Conservation (phyloP, 2,797 vertebrate genomes). For the Macroramphosus scolopax region DNA sequence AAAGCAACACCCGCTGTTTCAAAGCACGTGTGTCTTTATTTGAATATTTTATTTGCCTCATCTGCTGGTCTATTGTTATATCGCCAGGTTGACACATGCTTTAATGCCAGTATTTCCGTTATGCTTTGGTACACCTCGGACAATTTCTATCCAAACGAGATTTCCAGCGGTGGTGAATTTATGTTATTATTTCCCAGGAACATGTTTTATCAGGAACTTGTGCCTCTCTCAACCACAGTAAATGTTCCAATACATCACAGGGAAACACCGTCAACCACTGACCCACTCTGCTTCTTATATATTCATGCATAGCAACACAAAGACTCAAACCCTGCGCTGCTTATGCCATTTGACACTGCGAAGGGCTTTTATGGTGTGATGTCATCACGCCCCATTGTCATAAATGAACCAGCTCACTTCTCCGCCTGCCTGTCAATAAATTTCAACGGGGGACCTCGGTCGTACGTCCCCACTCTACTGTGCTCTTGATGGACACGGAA, state of each 20-base stretch:
- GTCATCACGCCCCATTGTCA: slow-evolving; percentile 78
- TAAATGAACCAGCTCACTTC: slow-evolving; percentile 74
- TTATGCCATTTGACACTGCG: slow-evolving; percentile 63
- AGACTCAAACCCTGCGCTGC: slow-evolving; percentile 38
- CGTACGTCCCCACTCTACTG: slow-evolving; percentile 59
- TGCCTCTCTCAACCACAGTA: slow-evolving; percentile 3
- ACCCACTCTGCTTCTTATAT: slow-evolving; percentile 63
- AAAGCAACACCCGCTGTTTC: no score
- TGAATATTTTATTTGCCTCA: no score
- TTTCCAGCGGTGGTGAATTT: no score
- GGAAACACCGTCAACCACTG: slow-evolving; percentile 67
- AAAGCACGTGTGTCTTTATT: no score
- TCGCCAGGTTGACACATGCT: no score
- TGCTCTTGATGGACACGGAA: slow-evolving; percentile 80
- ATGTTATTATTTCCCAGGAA: no score
- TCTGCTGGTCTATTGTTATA: no score
- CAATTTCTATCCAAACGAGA: no score
- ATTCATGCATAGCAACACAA: slow-evolving; percentile 76
- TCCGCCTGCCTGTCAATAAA: slow-evolving; percentile 76
- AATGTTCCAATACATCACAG: slow-evolving; percentile 72
- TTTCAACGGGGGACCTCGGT: slow-evolving; percentile 71
- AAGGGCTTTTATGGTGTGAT: slow-evolving; percentile 73
- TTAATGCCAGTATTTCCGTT: no score
- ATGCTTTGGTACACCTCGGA: no score
- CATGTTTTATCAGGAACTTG: no score